phyloP scores from a whole-genome alignment of 2,797 vertebrate genomes.

The Sphaeramia orbicularis region DNA sequence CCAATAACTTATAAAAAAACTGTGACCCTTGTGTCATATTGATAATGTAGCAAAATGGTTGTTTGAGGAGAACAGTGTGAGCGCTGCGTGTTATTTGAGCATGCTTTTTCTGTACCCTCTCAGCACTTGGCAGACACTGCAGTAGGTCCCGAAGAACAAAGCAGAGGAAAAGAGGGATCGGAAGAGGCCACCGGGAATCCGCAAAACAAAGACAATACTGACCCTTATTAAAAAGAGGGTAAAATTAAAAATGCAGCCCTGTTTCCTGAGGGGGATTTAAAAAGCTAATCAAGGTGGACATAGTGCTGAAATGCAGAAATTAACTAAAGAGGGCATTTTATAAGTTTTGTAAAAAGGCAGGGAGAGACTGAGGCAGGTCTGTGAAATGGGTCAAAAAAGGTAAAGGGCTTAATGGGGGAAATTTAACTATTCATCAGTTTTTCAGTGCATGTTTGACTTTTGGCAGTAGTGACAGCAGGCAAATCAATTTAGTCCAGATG shows the following conservation, averaged over 20 bases:
- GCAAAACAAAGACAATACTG: constrained; percentile 49
- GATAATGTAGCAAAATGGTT: constrained; percentile 32
- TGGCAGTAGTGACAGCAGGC: too few species aligned
- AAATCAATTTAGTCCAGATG: too few species aligned
- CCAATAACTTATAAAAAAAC: constrained; percentile 10
- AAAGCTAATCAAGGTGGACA: constrained; percentile 25
- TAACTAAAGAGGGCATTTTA: constrained; percentile 12
- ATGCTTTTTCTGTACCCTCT: constrained; percentile 37
- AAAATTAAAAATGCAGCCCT: constrained; percentile 41
- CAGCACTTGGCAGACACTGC: constrained; percentile 33
- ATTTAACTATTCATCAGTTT: neutral
- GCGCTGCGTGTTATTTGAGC: constrained; percentile 43
- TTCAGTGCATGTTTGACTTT: too few species aligned
- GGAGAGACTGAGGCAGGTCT: constrained; percentile 1
- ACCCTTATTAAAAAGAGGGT: constrained; percentile 40
- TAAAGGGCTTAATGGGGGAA: neutral
- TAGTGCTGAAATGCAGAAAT: constrained; percentile 11
- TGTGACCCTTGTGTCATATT: constrained; percentile 23
- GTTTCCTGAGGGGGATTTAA: constrained; percentile 29
- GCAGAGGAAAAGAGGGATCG: constrained; percentile 37
- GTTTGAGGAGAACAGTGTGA: constrained; percentile 23
- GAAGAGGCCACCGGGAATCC: constrained; percentile 28
- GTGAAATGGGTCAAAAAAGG: constrained; percentile 18
- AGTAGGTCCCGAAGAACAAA: constrained; percentile 46
- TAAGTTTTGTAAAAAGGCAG: neutral